Conservation (phyloP, 2,888 invertebrate species). For the Brachyopa scutellaris region DNA sequence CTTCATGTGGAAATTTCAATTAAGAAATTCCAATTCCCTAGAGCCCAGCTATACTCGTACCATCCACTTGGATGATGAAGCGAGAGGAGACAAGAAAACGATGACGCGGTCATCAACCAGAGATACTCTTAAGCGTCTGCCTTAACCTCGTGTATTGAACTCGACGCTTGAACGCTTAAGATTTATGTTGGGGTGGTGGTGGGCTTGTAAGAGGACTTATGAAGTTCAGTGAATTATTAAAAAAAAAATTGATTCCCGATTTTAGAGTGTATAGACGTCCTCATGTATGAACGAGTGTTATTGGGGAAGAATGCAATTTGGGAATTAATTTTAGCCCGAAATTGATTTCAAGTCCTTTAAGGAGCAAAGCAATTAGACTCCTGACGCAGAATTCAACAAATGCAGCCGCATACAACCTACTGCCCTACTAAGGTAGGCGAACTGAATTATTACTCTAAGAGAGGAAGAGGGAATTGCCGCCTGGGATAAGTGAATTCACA, state of each 20-base stretch:
- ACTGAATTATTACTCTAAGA: too few species aligned
- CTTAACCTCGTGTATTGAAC: constrained; percentile 49
- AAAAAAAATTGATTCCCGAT: constrained; percentile 39
- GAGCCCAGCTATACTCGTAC: constrained; percentile 31
- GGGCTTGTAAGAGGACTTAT: not conserved
- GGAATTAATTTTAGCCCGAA: not conserved
- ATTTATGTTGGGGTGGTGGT: constrained; percentile 10
- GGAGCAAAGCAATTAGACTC: constrained; percentile 40
- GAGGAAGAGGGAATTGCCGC: too few species aligned
- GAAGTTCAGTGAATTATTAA: not conserved
- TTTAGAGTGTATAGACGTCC: not conserved
- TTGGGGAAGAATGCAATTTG: constrained; percentile 39
- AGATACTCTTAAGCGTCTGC: constrained; percentile 27
- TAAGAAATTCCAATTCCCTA: constrained; percentile 70
- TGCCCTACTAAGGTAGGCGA: constrained; percentile 6
- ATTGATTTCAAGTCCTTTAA: not conserved
- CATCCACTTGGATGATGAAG: not conserved
- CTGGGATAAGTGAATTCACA: too few species aligned
- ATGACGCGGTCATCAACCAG: constrained; percentile 69
- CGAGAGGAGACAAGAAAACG: constrained; percentile 42
- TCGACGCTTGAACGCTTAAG: constrained; percentile 57
- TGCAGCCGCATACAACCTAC: constrained; percentile 6
- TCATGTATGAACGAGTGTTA: constrained; percentile 7
- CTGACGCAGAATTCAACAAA: too few species aligned
- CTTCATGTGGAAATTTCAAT: constrained; percentile 71